Conservation (phyloP, 2,888 invertebrate species). For the Sinotaia quadrata region DNA sequence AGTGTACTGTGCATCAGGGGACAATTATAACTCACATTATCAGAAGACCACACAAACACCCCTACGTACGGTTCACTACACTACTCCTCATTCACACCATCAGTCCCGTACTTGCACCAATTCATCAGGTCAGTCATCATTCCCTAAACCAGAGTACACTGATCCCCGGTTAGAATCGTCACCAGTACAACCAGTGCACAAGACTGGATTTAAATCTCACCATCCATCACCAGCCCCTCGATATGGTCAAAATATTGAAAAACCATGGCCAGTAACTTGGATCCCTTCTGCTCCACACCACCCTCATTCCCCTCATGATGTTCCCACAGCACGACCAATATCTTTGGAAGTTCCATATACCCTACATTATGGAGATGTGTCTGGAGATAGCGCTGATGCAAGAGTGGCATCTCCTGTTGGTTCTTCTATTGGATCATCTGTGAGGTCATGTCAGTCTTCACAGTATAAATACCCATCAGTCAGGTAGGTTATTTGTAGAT, state of each 20-base stretch:
- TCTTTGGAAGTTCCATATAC: constrained; percentile 31
- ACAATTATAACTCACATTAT: constrained; percentile 26
- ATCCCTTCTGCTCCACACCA: background rate
- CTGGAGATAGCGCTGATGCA: constrained; percentile 21
- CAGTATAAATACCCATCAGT: constrained; percentile 1
- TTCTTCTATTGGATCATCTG: constrained; percentile 16
- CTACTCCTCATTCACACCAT: background rate
- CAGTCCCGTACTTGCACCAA: constrained; percentile 10
- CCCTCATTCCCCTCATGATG: background rate
- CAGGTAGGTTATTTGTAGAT: background rate
- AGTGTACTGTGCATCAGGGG: constrained; percentile 24
- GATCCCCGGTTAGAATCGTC: no score
- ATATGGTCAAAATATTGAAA: no score
- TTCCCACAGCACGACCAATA: constrained; percentile 11
- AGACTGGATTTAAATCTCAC: no score
- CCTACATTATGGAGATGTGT: constrained; percentile 1
- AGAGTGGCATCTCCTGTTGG: constrained; percentile 29
- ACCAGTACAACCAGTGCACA: no score
- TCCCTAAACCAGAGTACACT: no score
- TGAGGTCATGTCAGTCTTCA: constrained; percentile 16
- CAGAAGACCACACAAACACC: constrained; percentile 19
- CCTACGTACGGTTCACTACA: background rate
- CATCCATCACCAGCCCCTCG: no score
- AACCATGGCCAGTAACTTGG: no score
- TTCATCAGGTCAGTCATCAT: no score